Conservation (phyloP, 2,797 vertebrate species). For the Nasua narica region DNA sequence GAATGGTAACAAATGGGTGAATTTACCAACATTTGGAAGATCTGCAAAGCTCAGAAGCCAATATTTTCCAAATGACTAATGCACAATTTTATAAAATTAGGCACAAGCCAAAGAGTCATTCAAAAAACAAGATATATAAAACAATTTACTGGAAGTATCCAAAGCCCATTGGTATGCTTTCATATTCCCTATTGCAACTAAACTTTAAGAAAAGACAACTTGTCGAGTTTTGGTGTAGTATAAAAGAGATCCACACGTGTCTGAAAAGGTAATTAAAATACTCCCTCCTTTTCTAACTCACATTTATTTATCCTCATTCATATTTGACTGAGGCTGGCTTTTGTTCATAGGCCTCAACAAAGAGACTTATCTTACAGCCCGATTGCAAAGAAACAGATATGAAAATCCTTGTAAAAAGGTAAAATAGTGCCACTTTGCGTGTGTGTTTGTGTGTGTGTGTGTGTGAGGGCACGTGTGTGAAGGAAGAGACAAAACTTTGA, state of each 20-base stretch:
- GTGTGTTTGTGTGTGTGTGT: not conserved
- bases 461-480: not conserved
- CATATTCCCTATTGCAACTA: not conserved
- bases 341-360: not conserved
- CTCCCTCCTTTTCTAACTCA: not conserved
- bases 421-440: not conserved
- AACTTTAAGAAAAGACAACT: not conserved
- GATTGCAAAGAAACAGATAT: not conserved
- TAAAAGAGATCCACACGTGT: not conserved
- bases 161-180: not conserved
- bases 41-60: not conserved
- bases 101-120: not conserved
- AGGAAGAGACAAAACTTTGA: not conserved
- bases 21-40: not conserved
- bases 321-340: not conserved
- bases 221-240: not conserved
- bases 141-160: not conserved
- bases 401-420: not conserved
- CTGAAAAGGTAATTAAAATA: not conserved
- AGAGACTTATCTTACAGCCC: not conserved
- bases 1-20: not conserved
- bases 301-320: not conserved
- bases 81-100: not conserved
- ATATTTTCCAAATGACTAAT: not conserved
- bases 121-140: not conserved